Evolutionary conservation across 1,140 invertebrate species (phyloP).

Genomic region (Pteromalus puparum): DNA sequence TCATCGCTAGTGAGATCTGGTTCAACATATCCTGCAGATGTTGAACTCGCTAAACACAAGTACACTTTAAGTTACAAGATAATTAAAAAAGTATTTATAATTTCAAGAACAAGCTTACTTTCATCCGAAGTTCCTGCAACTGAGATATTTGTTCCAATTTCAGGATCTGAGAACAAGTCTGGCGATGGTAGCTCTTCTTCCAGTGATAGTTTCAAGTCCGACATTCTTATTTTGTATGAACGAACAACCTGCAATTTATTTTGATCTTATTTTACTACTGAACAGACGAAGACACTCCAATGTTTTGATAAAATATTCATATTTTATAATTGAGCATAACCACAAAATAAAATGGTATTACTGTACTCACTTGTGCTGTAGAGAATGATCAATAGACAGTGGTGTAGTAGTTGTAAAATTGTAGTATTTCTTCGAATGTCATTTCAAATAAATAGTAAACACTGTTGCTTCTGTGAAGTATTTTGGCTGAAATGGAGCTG

Average conservation of each 20-base stretch:
- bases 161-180: conserved; percentile 63
- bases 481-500: not conserved
- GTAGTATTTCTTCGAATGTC: not conserved
- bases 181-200: conserved; percentile 61
- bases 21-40: conserved; percentile 60
- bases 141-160: conserved; percentile 52
- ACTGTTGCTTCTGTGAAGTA: not conserved
- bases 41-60: conserved; percentile 58
- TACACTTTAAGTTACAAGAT: not conserved
- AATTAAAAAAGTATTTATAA: not conserved
- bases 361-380: no score
- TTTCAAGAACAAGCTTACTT: conserved; percentile 49
- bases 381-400: not conserved
- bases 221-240: conserved; percentile 53
- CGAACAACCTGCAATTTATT: not conserved
- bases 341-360: not conserved
- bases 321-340: not conserved
- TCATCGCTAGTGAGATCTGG: conserved; percentile 59
- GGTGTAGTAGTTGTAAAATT: not conserved
- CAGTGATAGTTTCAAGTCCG: conserved; percentile 58
- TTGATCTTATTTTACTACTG: not conserved
- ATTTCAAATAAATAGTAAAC: not conserved
- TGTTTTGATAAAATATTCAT: not conserved
- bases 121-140: conserved; percentile 52
- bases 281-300: not conserved